Evolutionary conservation across 2,113 vertebrate species (phyloP).

Genomic region (Mandrillus leucophaeus): DNA sequence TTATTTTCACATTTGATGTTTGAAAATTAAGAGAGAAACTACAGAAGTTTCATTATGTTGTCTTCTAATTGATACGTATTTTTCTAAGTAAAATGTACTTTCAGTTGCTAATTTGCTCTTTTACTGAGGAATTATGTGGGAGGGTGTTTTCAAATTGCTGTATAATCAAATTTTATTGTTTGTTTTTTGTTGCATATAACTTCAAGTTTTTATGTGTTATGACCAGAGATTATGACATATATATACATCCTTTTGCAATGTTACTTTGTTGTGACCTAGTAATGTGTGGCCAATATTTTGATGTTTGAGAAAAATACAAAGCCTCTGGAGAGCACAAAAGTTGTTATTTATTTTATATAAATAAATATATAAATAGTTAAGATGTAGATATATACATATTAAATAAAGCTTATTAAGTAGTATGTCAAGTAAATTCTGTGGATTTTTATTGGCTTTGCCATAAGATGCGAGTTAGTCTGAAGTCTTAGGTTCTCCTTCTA

Average conservation of each 20-base stretch:
- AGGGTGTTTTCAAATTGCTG: background rate
- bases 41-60: background rate
- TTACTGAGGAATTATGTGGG: conserved; percentile 4
- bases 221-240: background rate
- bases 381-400: background rate
- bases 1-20: conserved; percentile 30
- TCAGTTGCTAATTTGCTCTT: background rate
- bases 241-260: background rate
- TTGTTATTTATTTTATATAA: background rate
- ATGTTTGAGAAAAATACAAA: background rate
- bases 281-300: background rate
- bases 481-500: background rate
- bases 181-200: background rate
- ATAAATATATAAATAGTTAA: background rate
- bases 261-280: background rate
- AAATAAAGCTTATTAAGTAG: background rate
- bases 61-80: background rate
- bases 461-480: background rate
- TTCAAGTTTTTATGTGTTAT: background rate
- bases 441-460: background rate
- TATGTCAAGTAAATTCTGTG: background rate
- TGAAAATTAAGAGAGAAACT: conserved; percentile 3
- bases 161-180: conserved; percentile 21
- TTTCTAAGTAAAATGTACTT: background rate
- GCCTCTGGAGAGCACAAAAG: background rate